Evolutionary conservation across 37 sponge, comb jelly and placozoan species (phyloP), one percentile per base, ranked within the genome.

Genomic region (Mnemiopsis leidyi): DNA sequence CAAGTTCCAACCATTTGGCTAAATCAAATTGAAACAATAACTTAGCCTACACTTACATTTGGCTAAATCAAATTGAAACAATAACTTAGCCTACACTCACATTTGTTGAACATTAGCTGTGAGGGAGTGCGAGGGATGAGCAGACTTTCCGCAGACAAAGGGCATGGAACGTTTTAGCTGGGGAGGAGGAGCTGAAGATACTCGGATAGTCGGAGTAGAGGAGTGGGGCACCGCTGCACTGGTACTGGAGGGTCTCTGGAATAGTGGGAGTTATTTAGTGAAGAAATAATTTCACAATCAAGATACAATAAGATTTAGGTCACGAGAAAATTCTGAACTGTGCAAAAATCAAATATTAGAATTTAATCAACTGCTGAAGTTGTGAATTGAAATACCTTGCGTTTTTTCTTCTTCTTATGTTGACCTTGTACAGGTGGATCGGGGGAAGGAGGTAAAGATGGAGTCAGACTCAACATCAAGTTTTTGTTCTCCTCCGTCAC

Each of bases 111-210:
- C 82, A 23, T 79, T 79, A 20, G 82, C 82, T 2, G 82, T 20
- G 3, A 79, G 82, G 33, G 82, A 79, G 82, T 79, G 82, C 1
- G 82, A 79, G 36, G 82, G 82, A 21, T 79, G 82, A 79, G 82
- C 82, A 5, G 82, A 79, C 3, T 36, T 32, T 2, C 82, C 82
- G 34, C 82, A 79, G 16, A 79, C 82, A 23, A 79, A 79, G 9
- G 82, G 82, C 3, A 79, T 79, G 3, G 36, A 7, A 13, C 29
- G 28, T 36, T 33, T 34, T 7, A 34, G 36, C 9, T 69, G 2
- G 73, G 29, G 24, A 21, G 73, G 24, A 25, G 73, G 73, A 69
- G 29, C 73, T 25, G 73, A 69, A 25, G 73, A 25, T 28, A 25
- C 73, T 3, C 28, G 1, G 2, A 25, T 21, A 23, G 73, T 5